These are phyloP conservation scores for Parthenolecanium corni DNA, from an alignment of 2,888 invertebrate species.

Conservation along the genomic window DNA sequence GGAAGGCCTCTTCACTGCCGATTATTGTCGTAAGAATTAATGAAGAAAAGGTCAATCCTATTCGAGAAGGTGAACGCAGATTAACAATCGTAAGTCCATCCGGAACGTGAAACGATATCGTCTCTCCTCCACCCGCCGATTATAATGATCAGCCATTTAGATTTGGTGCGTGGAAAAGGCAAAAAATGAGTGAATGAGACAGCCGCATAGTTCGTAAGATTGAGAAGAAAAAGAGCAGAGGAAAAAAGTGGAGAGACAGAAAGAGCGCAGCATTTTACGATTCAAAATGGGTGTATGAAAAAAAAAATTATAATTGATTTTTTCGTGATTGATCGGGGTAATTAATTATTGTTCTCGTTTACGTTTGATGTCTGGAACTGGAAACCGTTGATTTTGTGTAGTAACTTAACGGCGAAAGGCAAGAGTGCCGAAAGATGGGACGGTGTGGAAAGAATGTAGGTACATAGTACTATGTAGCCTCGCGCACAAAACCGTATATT, in stretches of 20 bases:
- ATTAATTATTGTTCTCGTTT: slow-evolving; percentile 29
- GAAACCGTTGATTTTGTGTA: slow-evolving; percentile 11
- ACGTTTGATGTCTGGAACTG: slow-evolving; percentile 24
- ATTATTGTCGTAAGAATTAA: slow-evolving; percentile 29
- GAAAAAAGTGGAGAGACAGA: not conserved
- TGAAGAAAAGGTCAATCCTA: slow-evolving; percentile 28
- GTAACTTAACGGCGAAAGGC: not conserved
- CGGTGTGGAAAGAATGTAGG: no score
- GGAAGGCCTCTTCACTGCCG: not conserved
- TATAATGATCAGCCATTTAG: no score
- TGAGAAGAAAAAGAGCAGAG: not conserved
- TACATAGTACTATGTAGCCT: no score
- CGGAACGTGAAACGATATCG: not conserved
- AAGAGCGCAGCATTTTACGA: slow-evolving; percentile 17
- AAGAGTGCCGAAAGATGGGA: no score
- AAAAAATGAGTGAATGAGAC: no score
- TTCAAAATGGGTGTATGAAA: slow-evolving; percentile 25
- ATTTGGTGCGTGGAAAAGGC: no score
- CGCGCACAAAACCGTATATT: no score
- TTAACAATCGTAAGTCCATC: slow-evolving; percentile 14
- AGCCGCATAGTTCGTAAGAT: not conserved
- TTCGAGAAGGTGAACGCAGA: slow-evolving; percentile 27
- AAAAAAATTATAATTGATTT: slow-evolving; percentile 28
- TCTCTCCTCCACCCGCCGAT: not conserved
- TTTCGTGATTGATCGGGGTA: slow-evolving; percentile 28